These are phyloP conservation scores for Encarsia formosa DNA, from an alignment of 2,888 invertebrate species.

Conservation along the genomic window DNA sequence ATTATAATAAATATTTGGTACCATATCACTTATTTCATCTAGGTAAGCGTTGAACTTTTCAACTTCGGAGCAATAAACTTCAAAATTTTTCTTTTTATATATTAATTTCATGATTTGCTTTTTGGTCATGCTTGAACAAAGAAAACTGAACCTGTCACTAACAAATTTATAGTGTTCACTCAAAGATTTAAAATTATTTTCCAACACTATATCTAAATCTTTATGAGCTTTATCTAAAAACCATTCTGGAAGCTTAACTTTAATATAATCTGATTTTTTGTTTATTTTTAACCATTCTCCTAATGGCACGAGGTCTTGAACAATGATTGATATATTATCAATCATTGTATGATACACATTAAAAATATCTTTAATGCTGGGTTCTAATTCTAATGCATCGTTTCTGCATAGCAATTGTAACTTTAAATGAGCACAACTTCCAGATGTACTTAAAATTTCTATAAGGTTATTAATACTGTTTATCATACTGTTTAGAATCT, in stretches of 20 bases:
- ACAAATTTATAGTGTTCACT: constrained; percentile 32
- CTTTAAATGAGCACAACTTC: constrained; percentile 61
- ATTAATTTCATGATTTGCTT: constrained; percentile 27
- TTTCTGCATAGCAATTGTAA: constrained; percentile 57
- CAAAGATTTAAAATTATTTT: constrained; percentile 33
- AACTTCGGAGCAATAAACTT: constrained; percentile 35
- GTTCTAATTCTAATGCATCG: constrained; percentile 54
- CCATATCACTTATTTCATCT: constrained; percentile 34
- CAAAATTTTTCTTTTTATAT: constrained; percentile 30
- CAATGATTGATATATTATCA: constrained; percentile 56
- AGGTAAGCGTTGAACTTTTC: constrained; percentile 36
- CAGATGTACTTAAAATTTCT: constrained; percentile 52
- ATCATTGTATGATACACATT: constrained; percentile 59
- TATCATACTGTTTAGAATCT: constrained; percentile 66
- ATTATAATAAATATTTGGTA: constrained; percentile 37
- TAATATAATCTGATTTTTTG: constrained; percentile 51
- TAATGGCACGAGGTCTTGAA: constrained; percentile 60
- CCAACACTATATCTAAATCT: constrained; percentile 33
- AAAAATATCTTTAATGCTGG: constrained; percentile 59
- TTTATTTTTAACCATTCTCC: constrained; percentile 53
- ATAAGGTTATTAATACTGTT: constrained; percentile 64
- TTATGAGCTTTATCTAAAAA: constrained; percentile 44
- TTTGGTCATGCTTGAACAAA: constrained; percentile 30
- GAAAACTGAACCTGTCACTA: constrained; percentile 34
- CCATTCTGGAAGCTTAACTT: constrained; percentile 59